Evolutionary conservation across 35 echinoderm and acorn worm species (phyloP), one percentile per base, ranked within the genome.

Genomic region (Heliocidaris tuberculata): DNA sequence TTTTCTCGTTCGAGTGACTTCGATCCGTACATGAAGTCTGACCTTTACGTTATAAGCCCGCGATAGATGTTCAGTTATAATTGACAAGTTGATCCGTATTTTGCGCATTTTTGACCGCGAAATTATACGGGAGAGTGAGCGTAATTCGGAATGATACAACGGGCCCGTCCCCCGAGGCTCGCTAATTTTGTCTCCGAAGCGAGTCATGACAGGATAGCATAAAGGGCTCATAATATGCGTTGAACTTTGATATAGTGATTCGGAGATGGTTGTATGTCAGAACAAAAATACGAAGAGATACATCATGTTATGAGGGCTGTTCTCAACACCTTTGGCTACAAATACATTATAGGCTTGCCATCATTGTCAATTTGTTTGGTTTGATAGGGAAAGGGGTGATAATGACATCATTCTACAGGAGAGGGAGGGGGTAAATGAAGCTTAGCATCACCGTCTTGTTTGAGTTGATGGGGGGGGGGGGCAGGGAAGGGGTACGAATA

Each of bases 81-180:
- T n/a, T 78, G 65, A 78, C 65, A 78, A 78, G 65, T 78, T 78
- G 65, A 78, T 78, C 3, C 21, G 19, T 78, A 78, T 78, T 78
- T 78, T 78, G 65, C 65, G 65, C 65, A 78, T 78, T 78, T 78
- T 78, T 78, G 65, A 78, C 65, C 65, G 65, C 65, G 21, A 78
- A 78, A 78, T 78, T 78, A 78, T 78, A 78, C 65, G 65, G 7
- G 65, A 78, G 65, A 78, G 65, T 78, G 65, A 78, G 65, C 65
- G 65, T 78, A 78, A 78, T 78, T 78, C 17, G 65, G 65, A n/a
- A 78, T 78, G 65, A 78, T 78, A 78, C 65, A 78, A 78, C 65
- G 19, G 65, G 2, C 65, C 65, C 65, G 65, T 78, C 65, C 65
- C 65, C 65, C 65, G 65, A n/a, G 65, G 65, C 15, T 78, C 21